Evolutionary conservation across 2,888 invertebrate species (phyloP).

Genomic region (Tinea trinotella): DNA sequence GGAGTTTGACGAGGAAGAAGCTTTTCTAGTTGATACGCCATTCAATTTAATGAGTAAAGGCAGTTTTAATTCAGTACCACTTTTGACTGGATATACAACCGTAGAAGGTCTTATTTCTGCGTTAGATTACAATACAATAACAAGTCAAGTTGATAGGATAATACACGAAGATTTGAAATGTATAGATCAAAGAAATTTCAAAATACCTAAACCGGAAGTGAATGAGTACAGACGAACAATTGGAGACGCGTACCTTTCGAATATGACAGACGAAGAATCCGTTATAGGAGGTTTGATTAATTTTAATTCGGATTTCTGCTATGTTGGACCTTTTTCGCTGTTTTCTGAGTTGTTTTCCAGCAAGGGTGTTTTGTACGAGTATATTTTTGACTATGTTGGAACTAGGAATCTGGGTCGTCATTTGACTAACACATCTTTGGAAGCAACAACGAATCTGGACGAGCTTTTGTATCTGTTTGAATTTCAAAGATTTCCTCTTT

Average conservation of each 20-base stretch:
- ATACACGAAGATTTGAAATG: conserved; percentile 49
- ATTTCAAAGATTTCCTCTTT: conserved; percentile 47
- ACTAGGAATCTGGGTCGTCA: conserved; percentile 54
- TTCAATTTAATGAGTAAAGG: conserved; percentile 50
- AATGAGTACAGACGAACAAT: conserved; percentile 40
- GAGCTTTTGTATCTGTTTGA: conserved; percentile 59
- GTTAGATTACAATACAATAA: conserved; percentile 50
- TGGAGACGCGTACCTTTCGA: conserved; percentile 50
- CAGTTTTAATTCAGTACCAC: conserved; percentile 52
- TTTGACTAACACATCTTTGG: conserved; percentile 49
- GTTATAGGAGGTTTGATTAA: conserved; percentile 56
- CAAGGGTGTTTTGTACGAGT: conserved; percentile 41
- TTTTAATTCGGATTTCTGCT: conserved; percentile 53
- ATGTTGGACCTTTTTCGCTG: conserved; percentile 52
- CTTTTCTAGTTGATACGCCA: conserved; percentile 53
- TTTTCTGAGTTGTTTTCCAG: conserved; percentile 50
- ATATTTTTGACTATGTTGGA: conserved; percentile 53
- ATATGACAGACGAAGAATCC: conserved; percentile 41
- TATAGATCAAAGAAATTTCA: conserved; percentile 42
- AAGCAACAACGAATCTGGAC: conserved; percentile 49
- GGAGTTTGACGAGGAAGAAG: conserved; percentile 46
- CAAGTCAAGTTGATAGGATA: conserved; percentile 51
- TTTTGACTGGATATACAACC: conserved; percentile 66
- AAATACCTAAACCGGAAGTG: conserved; percentile 35
- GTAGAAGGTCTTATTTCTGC: conserved; percentile 67